Evolutionary conservation across 1,140 invertebrate genomes (phyloP).

Genomic region (Lordiphosa stackelbergi): DNA sequence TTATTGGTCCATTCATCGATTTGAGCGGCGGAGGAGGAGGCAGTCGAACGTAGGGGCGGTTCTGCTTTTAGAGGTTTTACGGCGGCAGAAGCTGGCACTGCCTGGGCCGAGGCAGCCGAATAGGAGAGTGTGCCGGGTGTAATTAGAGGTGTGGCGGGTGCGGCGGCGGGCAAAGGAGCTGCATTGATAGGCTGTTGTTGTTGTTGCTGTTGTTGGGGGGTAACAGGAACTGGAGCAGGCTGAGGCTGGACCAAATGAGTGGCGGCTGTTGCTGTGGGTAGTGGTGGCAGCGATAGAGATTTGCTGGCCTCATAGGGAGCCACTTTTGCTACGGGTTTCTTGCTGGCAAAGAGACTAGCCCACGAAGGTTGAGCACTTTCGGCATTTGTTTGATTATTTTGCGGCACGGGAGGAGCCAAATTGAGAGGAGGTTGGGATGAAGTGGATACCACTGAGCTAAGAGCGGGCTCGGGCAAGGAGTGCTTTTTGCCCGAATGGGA

Average conservation of each 20-base stretch:
- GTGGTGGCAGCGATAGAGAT: conserved; percentile 15
- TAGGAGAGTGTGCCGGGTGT: conserved; percentile 73
- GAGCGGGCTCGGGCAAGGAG: not conserved
- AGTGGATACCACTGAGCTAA: conserved; percentile 10
- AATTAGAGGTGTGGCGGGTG: conserved; percentile 57
- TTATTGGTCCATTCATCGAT: conserved; percentile 71
- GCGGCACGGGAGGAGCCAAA: conserved; percentile 55
- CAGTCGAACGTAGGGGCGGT: conserved; percentile 29
- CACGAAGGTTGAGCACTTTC: conserved; percentile 59
- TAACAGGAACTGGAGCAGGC: not conserved
- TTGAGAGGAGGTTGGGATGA: conserved; percentile 48
- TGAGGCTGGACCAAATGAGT: not conserved
- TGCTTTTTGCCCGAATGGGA: conserved; percentile 35
- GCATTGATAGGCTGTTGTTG: conserved; percentile 16
- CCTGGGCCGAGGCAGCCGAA: conserved; percentile 73
- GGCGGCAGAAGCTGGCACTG: conserved; percentile 43
- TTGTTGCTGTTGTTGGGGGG: conserved; percentile 31
- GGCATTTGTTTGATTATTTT: conserved; percentile 32
- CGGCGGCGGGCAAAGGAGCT: conserved; percentile 37
- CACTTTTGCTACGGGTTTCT: conserved; percentile 80
- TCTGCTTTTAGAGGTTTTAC: conserved; percentile 39
- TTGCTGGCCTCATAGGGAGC: conserved; percentile 78
- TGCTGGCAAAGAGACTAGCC: conserved; percentile 63
- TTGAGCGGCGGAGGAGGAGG: conserved; percentile 20
- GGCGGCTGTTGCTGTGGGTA: conserved; percentile 11